A percentile compares a stretch with the other conserved stretches of the same genome.
Evolutionary conservation across 2,113 vertebrate species (phyloP).

Genomic region (Microtus ochrogaster): DNA sequence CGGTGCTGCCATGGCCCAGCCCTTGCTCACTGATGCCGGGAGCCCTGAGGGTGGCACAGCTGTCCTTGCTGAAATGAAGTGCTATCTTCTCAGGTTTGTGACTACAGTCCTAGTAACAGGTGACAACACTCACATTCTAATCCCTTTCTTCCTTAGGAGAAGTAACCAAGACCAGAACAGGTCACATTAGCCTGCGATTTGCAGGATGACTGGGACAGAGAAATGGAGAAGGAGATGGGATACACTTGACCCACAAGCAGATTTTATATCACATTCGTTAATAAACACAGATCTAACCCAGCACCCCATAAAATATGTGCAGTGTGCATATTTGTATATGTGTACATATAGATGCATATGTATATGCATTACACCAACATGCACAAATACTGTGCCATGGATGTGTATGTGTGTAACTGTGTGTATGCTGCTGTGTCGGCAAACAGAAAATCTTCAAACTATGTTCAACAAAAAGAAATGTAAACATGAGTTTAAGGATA

Average conservation of each 20-base stretch:
- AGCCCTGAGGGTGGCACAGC: neutral
- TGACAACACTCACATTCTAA: neutral
- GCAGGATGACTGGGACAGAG: neutral
- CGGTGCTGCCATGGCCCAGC: neutral
- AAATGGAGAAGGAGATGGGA: neutral
- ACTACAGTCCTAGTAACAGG: neutral
- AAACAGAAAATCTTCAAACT: slow-evolving; percentile 54
- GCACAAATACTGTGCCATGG: too few species aligned
- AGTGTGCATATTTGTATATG: neutral
- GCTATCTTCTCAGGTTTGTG: neutral
- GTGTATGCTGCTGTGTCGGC: neutral
- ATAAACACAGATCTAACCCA: neutral
- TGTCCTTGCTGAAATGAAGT: neutral
- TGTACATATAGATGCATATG: neutral
- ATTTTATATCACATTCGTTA: slow-evolving; percentile 3
- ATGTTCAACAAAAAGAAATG: slow-evolving; percentile 28
- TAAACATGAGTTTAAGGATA: slow-evolving; percentile 26
- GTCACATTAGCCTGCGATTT: neutral
- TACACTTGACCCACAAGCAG: neutral
- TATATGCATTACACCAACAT: neutral
- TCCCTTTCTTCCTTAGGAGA: neutral
- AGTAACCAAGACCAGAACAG: neutral
- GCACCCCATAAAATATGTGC: neutral
- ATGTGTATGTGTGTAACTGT: neutral
- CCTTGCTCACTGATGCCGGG: neutral